phyloP scores from a whole-genome alignment of 2,888 invertebrate species.

The Sesia bembeciformis region DNA sequence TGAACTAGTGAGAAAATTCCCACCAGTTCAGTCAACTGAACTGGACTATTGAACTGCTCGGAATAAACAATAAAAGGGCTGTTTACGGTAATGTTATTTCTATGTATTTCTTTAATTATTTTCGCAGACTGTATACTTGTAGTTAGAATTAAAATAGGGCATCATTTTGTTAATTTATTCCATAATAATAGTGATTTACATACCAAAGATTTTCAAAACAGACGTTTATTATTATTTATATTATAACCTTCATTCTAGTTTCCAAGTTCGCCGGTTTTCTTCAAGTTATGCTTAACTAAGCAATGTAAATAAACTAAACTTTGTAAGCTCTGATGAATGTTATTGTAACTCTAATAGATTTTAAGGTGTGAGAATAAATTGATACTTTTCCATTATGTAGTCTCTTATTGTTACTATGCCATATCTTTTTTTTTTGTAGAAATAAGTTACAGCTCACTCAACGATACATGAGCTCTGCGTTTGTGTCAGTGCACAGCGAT shows the following conservation, averaged over 20 bases:
- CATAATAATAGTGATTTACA: constrained; percentile 26
- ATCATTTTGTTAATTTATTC: constrained; percentile 17
- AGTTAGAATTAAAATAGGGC: constrained; percentile 1
- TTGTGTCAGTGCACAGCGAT: too few species aligned
- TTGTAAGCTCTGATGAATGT: background rate
- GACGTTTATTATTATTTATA: constrained; percentile 9
- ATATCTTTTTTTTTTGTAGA: too few species aligned
- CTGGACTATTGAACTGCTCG: too few species aligned
- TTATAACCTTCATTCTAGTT: constrained; percentile 5
- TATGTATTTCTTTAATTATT: background rate
- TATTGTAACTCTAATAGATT: constrained; percentile 21
- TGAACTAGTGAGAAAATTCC: too few species aligned
- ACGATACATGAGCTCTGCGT: too few species aligned
- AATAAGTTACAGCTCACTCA: too few species aligned
- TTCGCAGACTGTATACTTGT: background rate
- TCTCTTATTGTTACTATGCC: too few species aligned
- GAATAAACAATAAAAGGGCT: too few species aligned
- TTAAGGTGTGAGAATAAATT: constrained; percentile 60
- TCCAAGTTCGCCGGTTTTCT: constrained; percentile 1
- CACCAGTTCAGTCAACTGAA: too few species aligned
- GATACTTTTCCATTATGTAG: constrained; percentile 51
- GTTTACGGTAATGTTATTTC: too few species aligned
- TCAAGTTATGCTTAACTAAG: constrained; percentile 1
- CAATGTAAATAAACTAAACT: constrained; percentile 28
- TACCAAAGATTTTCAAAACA: constrained; percentile 34